Conservation (phyloP, 2,113 vertebrate species). For the Pholis gunnellus region DNA sequence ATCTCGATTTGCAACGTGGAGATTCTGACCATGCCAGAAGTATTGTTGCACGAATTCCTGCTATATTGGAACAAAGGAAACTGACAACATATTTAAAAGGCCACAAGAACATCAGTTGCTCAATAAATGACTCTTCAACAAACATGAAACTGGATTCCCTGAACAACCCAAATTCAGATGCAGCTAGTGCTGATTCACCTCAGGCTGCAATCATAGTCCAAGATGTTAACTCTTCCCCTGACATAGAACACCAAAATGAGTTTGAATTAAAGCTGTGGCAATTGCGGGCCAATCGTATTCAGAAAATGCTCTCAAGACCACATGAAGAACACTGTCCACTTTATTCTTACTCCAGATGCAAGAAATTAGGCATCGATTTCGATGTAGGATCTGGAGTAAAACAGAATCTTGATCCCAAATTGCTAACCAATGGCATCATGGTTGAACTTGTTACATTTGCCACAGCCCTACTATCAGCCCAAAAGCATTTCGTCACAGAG, state of each 20-base stretch:
- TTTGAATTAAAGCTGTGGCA: slow-evolving; percentile 25
- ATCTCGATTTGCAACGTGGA: slow-evolving; percentile 1
- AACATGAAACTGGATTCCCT: neutral
- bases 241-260: neutral
- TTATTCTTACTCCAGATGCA: slow-evolving; percentile 47
- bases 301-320: slow-evolving; percentile 31
- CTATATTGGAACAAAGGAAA: neutral
- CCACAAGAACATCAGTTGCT: fast-evolving
- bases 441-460: slow-evolving; percentile 44
- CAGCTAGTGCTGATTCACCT: neutral
- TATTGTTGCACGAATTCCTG: slow-evolving; percentile 2
- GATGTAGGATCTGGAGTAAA: slow-evolving; percentile 39
- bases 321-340: slow-evolving; percentile 43
- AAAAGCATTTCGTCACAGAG: slow-evolving; percentile 41
- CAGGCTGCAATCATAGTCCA: neutral
- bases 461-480: neutral
- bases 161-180: neutral
- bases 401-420: slow-evolving; percentile 29
- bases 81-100: fast-evolving
- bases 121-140: neutral
- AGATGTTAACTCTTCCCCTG: neutral
- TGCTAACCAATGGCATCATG: slow-evolving; percentile 54
- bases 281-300: slow-evolving; percentile 7
- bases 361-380: slow-evolving; percentile 52
- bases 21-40: slow-evolving; percentile 14